These are phyloP conservation scores for Drosophila quadrilineata DNA, from an alignment of 1,140 invertebrate species.

Conservation along the genomic window DNA sequence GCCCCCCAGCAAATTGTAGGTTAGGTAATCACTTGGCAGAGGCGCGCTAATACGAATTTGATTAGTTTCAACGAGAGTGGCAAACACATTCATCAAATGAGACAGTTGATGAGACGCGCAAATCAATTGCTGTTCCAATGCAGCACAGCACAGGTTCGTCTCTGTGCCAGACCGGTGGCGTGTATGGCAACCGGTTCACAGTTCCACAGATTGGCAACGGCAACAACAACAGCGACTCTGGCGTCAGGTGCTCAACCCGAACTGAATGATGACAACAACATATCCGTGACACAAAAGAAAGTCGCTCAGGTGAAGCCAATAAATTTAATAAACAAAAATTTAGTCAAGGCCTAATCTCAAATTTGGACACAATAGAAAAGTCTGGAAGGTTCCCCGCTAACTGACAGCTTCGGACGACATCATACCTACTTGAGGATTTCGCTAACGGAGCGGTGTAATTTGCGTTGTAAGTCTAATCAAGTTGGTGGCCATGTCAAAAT, in stretches of 20 bases:
- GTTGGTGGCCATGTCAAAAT: neutral
- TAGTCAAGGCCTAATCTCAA: neutral
- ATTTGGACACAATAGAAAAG: slow-evolving; percentile 15
- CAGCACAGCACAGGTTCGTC: slow-evolving; percentile 32
- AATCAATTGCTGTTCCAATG: slow-evolving; percentile 43
- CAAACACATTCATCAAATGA: slow-evolving; percentile 43
- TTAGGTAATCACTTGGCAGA: slow-evolving; percentile 48
- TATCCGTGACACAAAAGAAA: slow-evolving; percentile 4
- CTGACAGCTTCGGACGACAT: slow-evolving; percentile 92
- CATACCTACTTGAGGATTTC: slow-evolving; percentile 98
- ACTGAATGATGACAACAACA: slow-evolving; percentile 16
- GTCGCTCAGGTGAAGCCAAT: slow-evolving; percentile 32
- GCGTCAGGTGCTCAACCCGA: slow-evolving; percentile 18
- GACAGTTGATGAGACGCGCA: slow-evolving; percentile 48
- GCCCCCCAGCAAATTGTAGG: slow-evolving; percentile 24
- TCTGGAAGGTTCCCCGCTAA: slow-evolving; percentile 63
- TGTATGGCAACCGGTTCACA: slow-evolving; percentile 59
- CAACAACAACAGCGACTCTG: slow-evolving; percentile 19
- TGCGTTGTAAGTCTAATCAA: slow-evolving; percentile 93
- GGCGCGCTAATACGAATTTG: slow-evolving; percentile 17
- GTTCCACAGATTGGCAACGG: slow-evolving; percentile 51
- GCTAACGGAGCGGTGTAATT: slow-evolving; percentile 96
- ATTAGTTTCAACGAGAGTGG: slow-evolving; percentile 5
- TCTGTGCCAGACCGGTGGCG: too few relatives aligned
- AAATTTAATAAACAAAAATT: neutral